Evolutionary conservation across 2,113 vertebrate genomes (phyloP).

Genomic region (Scopus umbretta): DNA sequence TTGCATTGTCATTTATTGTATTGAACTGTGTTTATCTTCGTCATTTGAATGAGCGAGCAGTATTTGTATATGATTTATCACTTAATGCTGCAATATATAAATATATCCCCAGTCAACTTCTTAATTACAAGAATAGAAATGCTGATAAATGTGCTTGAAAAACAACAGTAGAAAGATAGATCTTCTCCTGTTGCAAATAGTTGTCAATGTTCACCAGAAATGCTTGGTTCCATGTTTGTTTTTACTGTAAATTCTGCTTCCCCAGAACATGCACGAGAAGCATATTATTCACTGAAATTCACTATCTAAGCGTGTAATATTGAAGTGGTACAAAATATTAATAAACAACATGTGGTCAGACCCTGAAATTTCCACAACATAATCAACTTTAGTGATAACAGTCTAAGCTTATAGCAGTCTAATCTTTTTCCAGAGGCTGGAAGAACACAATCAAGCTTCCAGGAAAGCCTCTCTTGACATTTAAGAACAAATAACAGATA

Average conservation of each 20-base stretch:
- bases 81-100: neutral
- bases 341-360: neutral
- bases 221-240: neutral
- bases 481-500: neutral
- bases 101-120: neutral
- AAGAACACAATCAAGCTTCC: neutral
- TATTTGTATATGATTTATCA: neutral
- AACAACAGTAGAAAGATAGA: neutral
- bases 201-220: neutral
- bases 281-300: neutral
- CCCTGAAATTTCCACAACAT: neutral
- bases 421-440: neutral
- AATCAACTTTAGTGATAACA: neutral
- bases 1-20: too few species aligned
- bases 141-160: neutral
- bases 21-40: neutral
- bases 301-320: neutral
- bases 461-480: neutral
- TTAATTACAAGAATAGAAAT: neutral
- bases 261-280: neutral
- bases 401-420: neutral
- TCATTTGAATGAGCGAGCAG: neutral
- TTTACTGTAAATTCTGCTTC: neutral
- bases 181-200: neutral
- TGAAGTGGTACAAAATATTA: neutral